Evolutionary conservation across 2,113 vertebrate species (phyloP), one percentile per base, ranked within the genome.

Genomic region (Pholis gunnellus): DNA sequence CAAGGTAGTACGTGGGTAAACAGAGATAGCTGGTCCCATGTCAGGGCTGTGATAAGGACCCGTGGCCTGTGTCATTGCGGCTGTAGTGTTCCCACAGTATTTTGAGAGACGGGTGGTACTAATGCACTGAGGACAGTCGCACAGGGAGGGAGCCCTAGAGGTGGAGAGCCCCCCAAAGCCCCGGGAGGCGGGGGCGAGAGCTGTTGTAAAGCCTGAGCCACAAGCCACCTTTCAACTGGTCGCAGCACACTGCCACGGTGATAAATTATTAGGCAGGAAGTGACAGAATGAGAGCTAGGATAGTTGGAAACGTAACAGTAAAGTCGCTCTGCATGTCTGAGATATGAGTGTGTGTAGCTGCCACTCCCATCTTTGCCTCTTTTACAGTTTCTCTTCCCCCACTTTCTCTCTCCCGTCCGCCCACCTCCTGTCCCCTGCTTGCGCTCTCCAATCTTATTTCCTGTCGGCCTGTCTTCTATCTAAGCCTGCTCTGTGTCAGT

Each of bases 401-500:
- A 27, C 67, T 81, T 79, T 87, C 68, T 77, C 72, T 52, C 76
- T 48, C 73, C 36, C 64, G 50, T 20, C 70, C 73, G 38, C 89
- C 80, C 86, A 82, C 90, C 88, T 85, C 72, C 79, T 84, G 85
- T 71, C 85, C 84, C 65, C 57, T 65, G 48, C 79, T 75, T 18
- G 20, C 44, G 7, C 84, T 68, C 81, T 59, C 20, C 81, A 86
- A 67, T 92, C 81, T 84, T 81, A 91, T 91, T 93, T 93, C 91
- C 90, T 89, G 88, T 65, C 27, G 77, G 85, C 69, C 82, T 89
- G 90, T 87, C 89, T 81, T 87, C 83, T 73, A 5, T 82, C 71
- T 46, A 25, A 56, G 87, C 78, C 89, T 90, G 89, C 87, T 88
- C 76, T 87, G 82, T 91, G 87, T 91, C 89, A 88, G 70, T 75